Base-by-base conservation (phyloP, 2,797 vertebrate genomes). In the Danio jaintianensis region DNA sequence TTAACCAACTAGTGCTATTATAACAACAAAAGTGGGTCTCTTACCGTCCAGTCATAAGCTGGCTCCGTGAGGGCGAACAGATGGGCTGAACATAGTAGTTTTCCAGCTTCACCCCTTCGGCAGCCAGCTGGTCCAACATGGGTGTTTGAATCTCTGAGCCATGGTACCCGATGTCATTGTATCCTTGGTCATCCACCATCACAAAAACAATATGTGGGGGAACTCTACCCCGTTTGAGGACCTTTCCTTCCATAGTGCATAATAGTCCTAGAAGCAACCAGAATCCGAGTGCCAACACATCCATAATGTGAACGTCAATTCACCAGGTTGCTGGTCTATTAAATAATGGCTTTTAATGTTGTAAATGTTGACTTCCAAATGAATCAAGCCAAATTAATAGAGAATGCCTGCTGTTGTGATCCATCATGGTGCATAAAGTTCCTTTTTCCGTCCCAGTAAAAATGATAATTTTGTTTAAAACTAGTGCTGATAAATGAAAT, bases 71-170 rank as follows among this genome's bases (percentile, higher is more conserved):
- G 0, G 97, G 97, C 0, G 96, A 97, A 91, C 97, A 99, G 92
- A 98, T 98, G 18, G 97, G 95, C 87, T 98, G 97, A 75, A 99
- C 97, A 0, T 98, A 98, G 90, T 98, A 98, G 89, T 98, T 98
- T 90, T 99, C 97, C 88, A 99, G 93, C 86, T 96, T 97, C 63
- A 98, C 96, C 47, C 97, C 97, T 83, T 96, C 94, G 0, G 92
- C 94, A 10, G 98, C 96, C 20, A 98, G 92, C 81, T 80, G 90
- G 92, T 98, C 96, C 87, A 99, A 85, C 13, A 93, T 94, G 12
- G 96, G 95, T 0, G 96, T 98, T 85, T 90, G 92, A 87, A 98
- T 96, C 86, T 97, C 96, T 0, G 97, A 98, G 45, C 96, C 96
- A 7, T 98, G 97, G 89, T 98, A 99, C 62, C 97, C 96, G 45